A percentile compares a stretch with the other conserved stretches of the same genome.
phyloP scores from a whole-genome alignment of 2,113 vertebrate species.

The Lepisosteus osseus region DNA sequence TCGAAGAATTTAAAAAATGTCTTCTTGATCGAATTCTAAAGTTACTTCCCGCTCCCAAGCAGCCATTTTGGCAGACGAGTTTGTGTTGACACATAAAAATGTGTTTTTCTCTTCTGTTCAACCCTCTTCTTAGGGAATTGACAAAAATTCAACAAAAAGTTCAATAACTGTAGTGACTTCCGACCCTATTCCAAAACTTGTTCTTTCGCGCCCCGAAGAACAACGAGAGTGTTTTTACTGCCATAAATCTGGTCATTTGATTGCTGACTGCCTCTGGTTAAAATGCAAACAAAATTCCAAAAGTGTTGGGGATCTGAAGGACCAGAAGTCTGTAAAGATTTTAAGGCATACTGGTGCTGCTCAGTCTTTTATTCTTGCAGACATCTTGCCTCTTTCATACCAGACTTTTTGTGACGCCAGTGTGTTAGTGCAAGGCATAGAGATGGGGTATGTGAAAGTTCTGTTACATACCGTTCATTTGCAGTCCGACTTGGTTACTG shows the following conservation, averaged over 20 bases:
- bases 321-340: too few relatives aligned
- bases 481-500: constrained; percentile 2
- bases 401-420: background rate
- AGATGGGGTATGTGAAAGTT: background rate
- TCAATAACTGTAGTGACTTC: too few relatives aligned
- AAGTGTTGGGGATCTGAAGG: background rate
- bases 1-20: constrained; percentile 7
- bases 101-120: too few relatives aligned
- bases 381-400: background rate
- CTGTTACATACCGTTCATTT: too few relatives aligned
- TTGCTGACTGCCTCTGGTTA: background rate
- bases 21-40: background rate
- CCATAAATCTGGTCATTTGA: background rate
- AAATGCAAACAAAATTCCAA: background rate
- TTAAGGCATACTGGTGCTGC: too few relatives aligned
- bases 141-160: too few relatives aligned
- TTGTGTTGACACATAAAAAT: too few relatives aligned
- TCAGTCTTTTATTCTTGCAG: constrained; percentile 7
- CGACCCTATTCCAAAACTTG: background rate
- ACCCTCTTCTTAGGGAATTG: too few relatives aligned
- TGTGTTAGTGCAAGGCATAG: background rate
- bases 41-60: too few relatives aligned
- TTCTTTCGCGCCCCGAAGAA: background rate
- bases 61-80: too few relatives aligned
- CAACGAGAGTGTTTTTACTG: constrained; percentile 3